Evolutionary conservation across 2,888 invertebrate species (phyloP), one percentile per base, ranked within the genome.

Genomic region (Cylloceria caligata): DNA sequence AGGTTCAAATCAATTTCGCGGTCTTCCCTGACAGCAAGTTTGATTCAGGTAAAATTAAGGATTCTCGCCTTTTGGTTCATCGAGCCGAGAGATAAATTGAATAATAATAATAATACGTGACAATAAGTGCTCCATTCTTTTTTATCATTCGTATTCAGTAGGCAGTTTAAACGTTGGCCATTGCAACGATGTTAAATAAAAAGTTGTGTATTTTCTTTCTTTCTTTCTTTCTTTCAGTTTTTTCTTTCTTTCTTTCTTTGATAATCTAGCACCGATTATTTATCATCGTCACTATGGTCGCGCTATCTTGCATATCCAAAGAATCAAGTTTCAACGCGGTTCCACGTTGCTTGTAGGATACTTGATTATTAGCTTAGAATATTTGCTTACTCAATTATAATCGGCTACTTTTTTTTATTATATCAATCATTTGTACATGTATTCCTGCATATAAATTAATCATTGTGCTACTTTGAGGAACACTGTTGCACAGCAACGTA

Each of bases 1-100:
- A 92, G 91, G 91, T 91, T 89, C 92, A 91, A 90, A 91, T 91
- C 89, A 91, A 89, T 91, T 91, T 90, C 89, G 90, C 91, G 88
- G 91, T 91, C 90, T 91, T 89, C 90, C 90, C 90, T 86, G 91
- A 92, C 89, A 88, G 89, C 91, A 92, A 91, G 88, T 88, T 90
- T 88, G 91, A 92, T 90, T 90, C 91, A 92, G 92, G 91, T 92
- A 92, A 91, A 90, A 89, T 86, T 80, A 88, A 89, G 89, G 88
- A 87, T 89, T 89, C 87, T 86, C 88, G 85, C 52, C 76, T 80
- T 85, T 89, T 87, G 87, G 86, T 89, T 87, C 87, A 85, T 81
- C 87, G n/a, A n/a, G 87, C 89, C 88, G 89, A 91, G 88, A 89
- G 88, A 88, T 89, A 89, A 83, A 36, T 76, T 76, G 64, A 60